Percentiles rank a stretch among this genome's conserved stretches.
phyloP scores from a whole-genome alignment of 2,888 invertebrate species.

The Caenorhabditis afra region DNA sequence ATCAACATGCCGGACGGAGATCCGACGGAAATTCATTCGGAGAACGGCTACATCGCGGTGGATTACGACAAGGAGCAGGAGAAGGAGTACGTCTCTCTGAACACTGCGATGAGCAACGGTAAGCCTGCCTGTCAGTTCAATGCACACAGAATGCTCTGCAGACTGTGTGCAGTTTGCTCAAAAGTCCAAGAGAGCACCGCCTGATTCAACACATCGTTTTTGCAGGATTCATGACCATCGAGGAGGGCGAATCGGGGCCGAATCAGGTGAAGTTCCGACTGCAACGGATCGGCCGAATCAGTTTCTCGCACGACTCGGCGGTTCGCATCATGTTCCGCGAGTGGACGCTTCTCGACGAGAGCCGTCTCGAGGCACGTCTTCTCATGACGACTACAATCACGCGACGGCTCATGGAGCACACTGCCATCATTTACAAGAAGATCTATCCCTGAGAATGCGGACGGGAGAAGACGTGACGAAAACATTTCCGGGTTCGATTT shows the following conservation, averaged over 20 bases:
- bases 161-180: neutral
- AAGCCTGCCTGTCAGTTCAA: neutral
- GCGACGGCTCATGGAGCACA: conserved; percentile 76
- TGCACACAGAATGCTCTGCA: neutral
- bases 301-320: conserved; percentile 78
- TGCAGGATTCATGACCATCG: conserved; percentile 78
- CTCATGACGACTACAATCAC: conserved; percentile 78
- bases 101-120: conserved; percentile 80
- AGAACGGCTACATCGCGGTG: conserved; percentile 78
- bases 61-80: conserved; percentile 65
- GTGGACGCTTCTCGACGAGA: conserved; percentile 79
- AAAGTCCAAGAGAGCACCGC: conserved; percentile 8
- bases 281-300: conserved; percentile 76
- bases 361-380: conserved; percentile 75
- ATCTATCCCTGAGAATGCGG: conserved; percentile 76
- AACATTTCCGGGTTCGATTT: neutral
- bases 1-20: conserved; percentile 73
- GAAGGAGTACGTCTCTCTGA: conserved; percentile 72
- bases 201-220: neutral
- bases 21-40: conserved; percentile 78
- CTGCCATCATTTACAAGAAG: conserved; percentile 76
- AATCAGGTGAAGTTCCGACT: conserved; percentile 75
- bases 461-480: too few species aligned
- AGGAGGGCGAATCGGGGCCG: conserved; percentile 72
- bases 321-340: conserved; percentile 79